Evolutionary conservation across 1,140 invertebrate genomes (phyloP).

Genomic region (Drosophila azteca): DNA sequence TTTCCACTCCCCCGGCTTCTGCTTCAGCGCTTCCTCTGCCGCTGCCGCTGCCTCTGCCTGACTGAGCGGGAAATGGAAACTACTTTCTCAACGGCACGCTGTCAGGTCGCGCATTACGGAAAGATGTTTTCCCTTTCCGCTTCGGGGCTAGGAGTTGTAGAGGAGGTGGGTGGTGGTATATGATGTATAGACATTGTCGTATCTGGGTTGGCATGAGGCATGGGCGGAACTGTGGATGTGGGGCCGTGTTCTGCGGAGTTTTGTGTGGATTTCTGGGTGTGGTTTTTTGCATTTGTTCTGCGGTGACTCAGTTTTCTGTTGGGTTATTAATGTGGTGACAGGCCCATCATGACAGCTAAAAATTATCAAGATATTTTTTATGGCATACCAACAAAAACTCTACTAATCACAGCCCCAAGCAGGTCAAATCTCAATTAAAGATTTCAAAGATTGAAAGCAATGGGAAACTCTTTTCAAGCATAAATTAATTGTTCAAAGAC

Average conservation of each 20-base stretch:
- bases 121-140: constrained; percentile 56
- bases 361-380: constrained; percentile 39
- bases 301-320: constrained; percentile 22
- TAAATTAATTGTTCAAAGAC: no score
- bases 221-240: constrained; percentile 11
- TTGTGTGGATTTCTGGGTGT: constrained; percentile 23
- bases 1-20: constrained; percentile 4
- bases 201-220: constrained; percentile 50
- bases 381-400: not conserved
- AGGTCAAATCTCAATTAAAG: no score
- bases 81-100: constrained; percentile 61
- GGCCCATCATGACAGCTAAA: constrained; percentile 23
- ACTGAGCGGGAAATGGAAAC: constrained; percentile 64
- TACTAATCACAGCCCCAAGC: no score
- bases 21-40: not conserved
- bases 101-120: constrained; percentile 52
- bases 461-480: no score
- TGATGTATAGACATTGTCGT: constrained; percentile 62
- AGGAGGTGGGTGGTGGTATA: not conserved
- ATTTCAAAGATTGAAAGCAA: no score
- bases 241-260: constrained; percentile 10
- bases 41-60: constrained; percentile 2
- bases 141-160: constrained; percentile 3
- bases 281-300: constrained; percentile 41
- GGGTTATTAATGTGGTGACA: constrained; percentile 40